Conservation (phyloP, 2,888 invertebrate genomes). For the Drosophila histrio region DNA sequence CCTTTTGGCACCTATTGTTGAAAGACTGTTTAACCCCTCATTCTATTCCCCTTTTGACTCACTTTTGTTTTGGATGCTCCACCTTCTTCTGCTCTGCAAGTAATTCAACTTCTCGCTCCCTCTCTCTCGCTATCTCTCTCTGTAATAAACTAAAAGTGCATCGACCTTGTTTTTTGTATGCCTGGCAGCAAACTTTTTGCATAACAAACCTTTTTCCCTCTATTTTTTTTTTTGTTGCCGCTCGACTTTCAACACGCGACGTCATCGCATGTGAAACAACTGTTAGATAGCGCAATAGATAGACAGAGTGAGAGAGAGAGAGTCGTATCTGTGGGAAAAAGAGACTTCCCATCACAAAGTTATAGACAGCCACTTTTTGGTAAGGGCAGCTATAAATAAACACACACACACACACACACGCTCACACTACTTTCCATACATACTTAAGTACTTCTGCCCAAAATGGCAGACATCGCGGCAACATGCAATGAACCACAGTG, state of each 20-base stretch:
- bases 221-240: conserved; percentile 1
- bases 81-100: not conserved
- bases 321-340: not conserved
- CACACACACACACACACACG: conserved; percentile 27
- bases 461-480: conserved; percentile 77
- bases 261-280: conserved; percentile 65
- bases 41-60: not conserved
- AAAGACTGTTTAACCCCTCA: not conserved
- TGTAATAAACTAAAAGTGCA: conserved; percentile 62
- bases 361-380: conserved; percentile 42
- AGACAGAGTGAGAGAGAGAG: not conserved
- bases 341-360: conserved; percentile 17
- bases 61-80: not conserved
- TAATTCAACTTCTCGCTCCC: not conserved
- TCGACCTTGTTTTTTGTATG: conserved; percentile 66
- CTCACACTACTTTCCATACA: conserved; percentile 28
- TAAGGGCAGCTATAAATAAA: conserved; percentile 61
- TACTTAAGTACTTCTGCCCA: conserved; percentile 28
- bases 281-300: conserved; percentile 25
- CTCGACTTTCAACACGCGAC: conserved; percentile 55
- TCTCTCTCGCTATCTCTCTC: conserved; percentile 1
- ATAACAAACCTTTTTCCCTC: conserved; percentile 60
- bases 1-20: conserved; percentile 64
- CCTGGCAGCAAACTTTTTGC: conserved; percentile 66
- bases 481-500: conserved; percentile 73